These are phyloP conservation scores for Orthochromis indermauri DNA, from an alignment of 2,113 vertebrate genomes.

Conservation along the genomic window DNA sequence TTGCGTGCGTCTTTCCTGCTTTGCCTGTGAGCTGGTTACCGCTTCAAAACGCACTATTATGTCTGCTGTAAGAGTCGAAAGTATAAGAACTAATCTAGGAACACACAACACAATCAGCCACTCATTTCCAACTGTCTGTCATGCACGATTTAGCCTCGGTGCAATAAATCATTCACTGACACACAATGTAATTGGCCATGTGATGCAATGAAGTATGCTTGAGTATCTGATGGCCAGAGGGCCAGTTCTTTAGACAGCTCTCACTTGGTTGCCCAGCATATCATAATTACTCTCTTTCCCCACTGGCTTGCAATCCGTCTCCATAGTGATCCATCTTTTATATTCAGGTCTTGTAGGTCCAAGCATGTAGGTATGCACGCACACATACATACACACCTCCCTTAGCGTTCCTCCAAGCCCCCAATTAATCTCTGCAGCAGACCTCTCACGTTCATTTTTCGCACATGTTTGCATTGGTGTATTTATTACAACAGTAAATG, in stretches of 20 bases:
- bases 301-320: conserved; percentile 50
- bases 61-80: neutral
- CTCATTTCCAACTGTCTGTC: conserved; percentile 28
- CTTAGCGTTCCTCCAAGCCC: neutral
- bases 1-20: neutral
- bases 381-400: neutral
- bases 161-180: conserved; percentile 63
- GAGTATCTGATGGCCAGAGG: conserved; percentile 48
- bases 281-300: conserved; percentile 69
- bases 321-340: conserved; percentile 52
- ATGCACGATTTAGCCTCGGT: neutral
- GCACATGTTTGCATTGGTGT: neutral
- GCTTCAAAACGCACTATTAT: neutral
- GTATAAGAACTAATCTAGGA: conserved; percentile 20
- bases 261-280: conserved; percentile 52
- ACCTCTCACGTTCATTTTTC: conserved; percentile 18
- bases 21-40: neutral
- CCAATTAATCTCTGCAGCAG: conserved; percentile 44
- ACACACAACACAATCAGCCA: neutral
- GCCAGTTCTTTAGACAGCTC: conserved; percentile 48
- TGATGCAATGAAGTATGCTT: conserved; percentile 45
- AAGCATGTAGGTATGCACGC: neutral
- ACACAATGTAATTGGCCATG: conserved; percentile 55
- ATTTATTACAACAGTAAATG: conserved; percentile 27
- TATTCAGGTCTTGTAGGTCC: conserved; percentile 12